Evolutionary conservation across 92 coral and sea anemone genomes (phyloP).

Genomic region (Anthopleura xanthogrammica): DNA sequence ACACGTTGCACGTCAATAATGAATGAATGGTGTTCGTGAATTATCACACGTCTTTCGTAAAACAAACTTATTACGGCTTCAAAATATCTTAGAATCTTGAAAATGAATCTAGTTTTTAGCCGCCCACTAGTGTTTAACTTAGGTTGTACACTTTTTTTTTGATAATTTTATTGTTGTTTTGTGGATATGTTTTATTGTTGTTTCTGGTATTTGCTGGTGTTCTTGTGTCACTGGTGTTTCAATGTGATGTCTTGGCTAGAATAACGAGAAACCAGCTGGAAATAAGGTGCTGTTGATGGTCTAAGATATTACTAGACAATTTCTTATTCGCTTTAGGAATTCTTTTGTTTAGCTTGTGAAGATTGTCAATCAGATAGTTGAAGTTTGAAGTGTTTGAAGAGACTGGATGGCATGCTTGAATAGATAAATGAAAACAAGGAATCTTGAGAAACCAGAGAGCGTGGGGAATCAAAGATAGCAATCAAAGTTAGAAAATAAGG

Average conservation of each 20-base stretch:
- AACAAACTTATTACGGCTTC: background rate
- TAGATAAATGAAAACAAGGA: background rate
- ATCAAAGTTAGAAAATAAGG: background rate
- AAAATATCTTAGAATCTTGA: background rate
- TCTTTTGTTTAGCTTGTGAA: background rate
- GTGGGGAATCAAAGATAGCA: background rate
- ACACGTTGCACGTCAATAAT: background rate
- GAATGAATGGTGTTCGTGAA: background rate
- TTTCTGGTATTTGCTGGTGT: slow-evolving; percentile 2
- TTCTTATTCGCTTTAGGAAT: background rate
- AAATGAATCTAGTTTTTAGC: background rate
- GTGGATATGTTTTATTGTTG: background rate
- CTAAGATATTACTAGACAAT: background rate
- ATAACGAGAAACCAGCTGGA: background rate
- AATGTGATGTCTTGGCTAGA: background rate
- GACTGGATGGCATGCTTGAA: background rate
- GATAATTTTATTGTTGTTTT: background rate
- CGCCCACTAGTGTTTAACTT: background rate
- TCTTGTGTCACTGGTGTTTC: background rate
- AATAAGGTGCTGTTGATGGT: background rate
- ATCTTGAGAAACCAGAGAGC: background rate
- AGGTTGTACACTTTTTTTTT: background rate
- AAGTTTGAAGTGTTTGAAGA: background rate
- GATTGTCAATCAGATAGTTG: background rate
- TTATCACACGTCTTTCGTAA: background rate